Evolutionary conservation across 2,888 invertebrate genomes (phyloP).

Genomic region (Ophion ventricosus): DNA sequence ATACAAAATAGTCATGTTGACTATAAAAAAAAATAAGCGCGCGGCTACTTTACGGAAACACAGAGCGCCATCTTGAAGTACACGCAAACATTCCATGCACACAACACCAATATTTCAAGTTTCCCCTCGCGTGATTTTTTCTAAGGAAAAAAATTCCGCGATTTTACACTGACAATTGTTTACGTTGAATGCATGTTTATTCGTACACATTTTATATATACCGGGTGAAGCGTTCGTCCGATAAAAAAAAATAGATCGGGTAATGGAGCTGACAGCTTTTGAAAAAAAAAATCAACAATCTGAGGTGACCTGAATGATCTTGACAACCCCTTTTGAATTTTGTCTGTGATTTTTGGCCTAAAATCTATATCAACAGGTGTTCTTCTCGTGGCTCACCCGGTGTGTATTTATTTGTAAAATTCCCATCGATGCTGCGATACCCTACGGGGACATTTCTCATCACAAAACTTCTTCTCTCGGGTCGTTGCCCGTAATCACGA

Average conservation of each 20-base stretch:
- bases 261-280: background rate
- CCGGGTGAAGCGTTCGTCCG: background rate
- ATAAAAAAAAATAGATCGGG: background rate
- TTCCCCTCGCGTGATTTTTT: slow-evolving; percentile 7
- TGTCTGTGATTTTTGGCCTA: background rate
- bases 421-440: slow-evolving; percentile 27
- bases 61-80: slow-evolving; percentile 4
- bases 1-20: slow-evolving; percentile 47
- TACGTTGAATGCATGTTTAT: background rate
- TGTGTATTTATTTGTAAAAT: background rate
- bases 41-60: slow-evolving; percentile 25
- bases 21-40: slow-evolving; percentile 41
- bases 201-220: background rate
- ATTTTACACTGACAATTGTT: background rate
- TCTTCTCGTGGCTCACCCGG: background rate
- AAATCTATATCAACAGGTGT: background rate
- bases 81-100: slow-evolving; percentile 58
- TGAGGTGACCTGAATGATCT: background rate
- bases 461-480: background rate
- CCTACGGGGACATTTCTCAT: slow-evolving; percentile 12
- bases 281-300: background rate
- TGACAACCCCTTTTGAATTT: background rate
- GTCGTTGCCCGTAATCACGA: slow-evolving; percentile 43
- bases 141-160: slow-evolving; percentile 1
- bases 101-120: slow-evolving; percentile 19